Evolutionary conservation across 2,797 vertebrate genomes (phyloP), one percentile per base, ranked within the genome.

Genomic region (Oryzias dopingdopingensis): DNA sequence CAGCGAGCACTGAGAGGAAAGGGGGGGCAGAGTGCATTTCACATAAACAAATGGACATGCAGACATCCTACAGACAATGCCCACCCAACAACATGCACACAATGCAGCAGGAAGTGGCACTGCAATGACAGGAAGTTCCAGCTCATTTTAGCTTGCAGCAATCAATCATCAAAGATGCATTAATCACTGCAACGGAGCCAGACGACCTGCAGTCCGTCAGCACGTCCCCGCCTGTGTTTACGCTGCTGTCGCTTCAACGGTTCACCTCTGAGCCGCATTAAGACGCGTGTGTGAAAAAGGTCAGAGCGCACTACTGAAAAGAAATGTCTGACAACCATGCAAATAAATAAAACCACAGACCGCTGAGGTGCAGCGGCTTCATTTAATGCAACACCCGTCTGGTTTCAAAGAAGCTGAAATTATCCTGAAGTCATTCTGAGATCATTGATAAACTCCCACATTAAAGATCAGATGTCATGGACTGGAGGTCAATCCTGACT

Each of bases 101-200:
- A 67, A 71, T 68, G 64, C 49, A 60, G 45, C 77, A 86, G 84
- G 85, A 89, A 86, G 74, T 75, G 72, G 67, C 56, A 14, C 13
- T n/a, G 72, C 67, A 76, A 40, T 32, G 75, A 67, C 78, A 86
- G 84, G 82, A 85, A 84, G 74, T 70, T 57, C 32, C 60, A 62
- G 77, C 67, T 71, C 4, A 14, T 56, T 62, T 56, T 46, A 62
- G 52, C 37, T 42, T 40, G 13, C 40, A 56, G 45, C 13, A 17
- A 52, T 56, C 70, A 56, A 72, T 67, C 46, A 12, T 67, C 12
- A 14, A 55, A 17, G 56, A 61, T 26, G 15, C 42, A 72, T 70
- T 43, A 61, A 57, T 76, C 63, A 55, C 45, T 1, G 46, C 20
- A 10, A 22, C 6, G 29, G 42, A 60, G 43, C 13, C 60, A 14